Conservation (phyloP, 2,888 invertebrate species). For the Drosophila prolongata region DNA sequence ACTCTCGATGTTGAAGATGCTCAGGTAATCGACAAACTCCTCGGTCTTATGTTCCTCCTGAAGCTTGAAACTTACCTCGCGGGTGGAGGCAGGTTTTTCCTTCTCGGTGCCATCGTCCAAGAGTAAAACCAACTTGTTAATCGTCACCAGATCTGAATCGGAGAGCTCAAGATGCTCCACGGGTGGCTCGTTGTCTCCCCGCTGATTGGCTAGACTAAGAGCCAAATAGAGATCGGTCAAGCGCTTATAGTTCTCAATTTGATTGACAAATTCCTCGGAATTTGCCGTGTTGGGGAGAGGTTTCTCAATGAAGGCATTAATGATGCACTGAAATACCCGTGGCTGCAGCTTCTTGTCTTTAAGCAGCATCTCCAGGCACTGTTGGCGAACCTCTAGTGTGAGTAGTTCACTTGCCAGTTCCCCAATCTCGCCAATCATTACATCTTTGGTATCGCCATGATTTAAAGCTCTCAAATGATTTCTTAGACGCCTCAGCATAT, state of each 20-base stretch:
- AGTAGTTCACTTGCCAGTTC: conserved; percentile 87
- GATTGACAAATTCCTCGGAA: conserved; percentile 54
- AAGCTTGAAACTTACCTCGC: conserved; percentile 87
- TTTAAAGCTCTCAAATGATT: conserved; percentile 86
- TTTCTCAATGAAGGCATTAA: conserved; percentile 79
- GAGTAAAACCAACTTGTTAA: conserved; percentile 88
- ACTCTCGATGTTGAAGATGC: conserved; percentile 77
- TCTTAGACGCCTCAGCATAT: conserved; percentile 91
- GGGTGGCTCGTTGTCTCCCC: conserved; percentile 47
- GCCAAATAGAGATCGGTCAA: conserved; percentile 81
- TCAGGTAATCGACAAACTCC: conserved; percentile 86
- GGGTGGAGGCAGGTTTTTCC: conserved; percentile 59
- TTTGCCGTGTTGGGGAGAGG: conserved; percentile 12
- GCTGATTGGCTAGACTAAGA: conserved; percentile 58
- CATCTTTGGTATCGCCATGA: conserved; percentile 87
- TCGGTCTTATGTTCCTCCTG: conserved; percentile 84
- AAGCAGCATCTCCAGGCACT: conserved; percentile 89
- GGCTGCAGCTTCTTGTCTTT: conserved; percentile 88
- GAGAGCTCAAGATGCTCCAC: conserved; percentile 67
- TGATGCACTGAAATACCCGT: conserved; percentile 86
- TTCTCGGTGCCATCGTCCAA: conserved; percentile 74
- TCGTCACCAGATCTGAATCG: conserved; percentile 86
- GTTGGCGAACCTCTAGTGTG: conserved; percentile 89
- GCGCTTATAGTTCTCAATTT: conserved; percentile 73
- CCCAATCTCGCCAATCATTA: conserved; percentile 58